These are phyloP conservation scores for Montipora capricornis DNA, from an alignment of 64 coral and sea anemone genomes.

Conservation along the genomic window DNA sequence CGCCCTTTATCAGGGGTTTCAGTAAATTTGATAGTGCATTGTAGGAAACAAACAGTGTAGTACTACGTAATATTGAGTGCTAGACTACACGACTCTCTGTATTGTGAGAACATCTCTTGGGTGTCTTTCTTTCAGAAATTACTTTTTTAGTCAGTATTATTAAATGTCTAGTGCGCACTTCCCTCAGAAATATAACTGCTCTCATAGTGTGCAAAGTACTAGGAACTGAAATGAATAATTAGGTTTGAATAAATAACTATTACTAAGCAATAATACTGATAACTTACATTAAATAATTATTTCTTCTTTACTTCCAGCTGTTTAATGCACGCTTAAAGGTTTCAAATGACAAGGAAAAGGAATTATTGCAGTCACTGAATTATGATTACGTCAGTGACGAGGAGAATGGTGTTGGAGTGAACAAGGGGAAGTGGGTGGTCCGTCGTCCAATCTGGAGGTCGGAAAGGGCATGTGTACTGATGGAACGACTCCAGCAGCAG, in stretches of 20 bases:
- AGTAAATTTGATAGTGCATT: background rate
- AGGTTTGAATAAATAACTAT: background rate
- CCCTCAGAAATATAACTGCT: background rate
- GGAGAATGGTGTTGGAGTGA: too few relatives aligned
- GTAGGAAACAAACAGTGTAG: too few relatives aligned
- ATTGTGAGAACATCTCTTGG: too few relatives aligned
- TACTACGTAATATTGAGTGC: too few relatives aligned
- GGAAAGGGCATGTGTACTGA: too few relatives aligned
- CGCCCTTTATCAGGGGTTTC: too few relatives aligned
- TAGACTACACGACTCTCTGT: too few relatives aligned
- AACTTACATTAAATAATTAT: background rate
- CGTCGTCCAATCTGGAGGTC: too few relatives aligned
- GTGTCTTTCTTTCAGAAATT: too few relatives aligned
- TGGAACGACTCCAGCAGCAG: too few relatives aligned
- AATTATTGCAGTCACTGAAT: background rate
- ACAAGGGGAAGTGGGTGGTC: too few relatives aligned
- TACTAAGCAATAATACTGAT: background rate
- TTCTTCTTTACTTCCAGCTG: slow-evolving; percentile 23
- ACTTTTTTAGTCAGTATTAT: background rate
- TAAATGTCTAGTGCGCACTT: background rate
- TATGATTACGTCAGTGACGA: background rate
- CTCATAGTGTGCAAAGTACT: background rate
- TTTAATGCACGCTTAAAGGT: slow-evolving; percentile 37
- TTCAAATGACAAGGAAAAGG: background rate
- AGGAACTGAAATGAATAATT: background rate